A percentile compares a stretch with the other conserved stretches of the same genome.
These are phyloP conservation scores for Brenthis hecate DNA, from an alignment of 2,888 invertebrate genomes.

Conservation along the genomic window DNA sequence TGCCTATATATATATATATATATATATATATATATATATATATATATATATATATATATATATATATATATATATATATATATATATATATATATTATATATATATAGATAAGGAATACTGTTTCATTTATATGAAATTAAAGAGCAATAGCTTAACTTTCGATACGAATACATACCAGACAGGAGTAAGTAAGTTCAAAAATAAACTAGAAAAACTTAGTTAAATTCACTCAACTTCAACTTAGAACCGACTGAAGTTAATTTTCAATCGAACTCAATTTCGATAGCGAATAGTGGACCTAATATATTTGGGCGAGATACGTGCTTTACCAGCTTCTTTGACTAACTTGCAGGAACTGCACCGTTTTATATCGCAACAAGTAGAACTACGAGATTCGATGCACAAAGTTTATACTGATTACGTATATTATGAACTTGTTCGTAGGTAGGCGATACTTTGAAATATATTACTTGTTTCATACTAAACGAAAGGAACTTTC, in stretches of 20 bases:
- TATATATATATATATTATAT: no score
- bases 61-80: no score
- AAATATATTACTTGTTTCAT: slow-evolving; percentile 81
- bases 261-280: slow-evolving; percentile 34
- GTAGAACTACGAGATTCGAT: slow-evolving; percentile 34
- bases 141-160: no score
- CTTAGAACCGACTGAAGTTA: slow-evolving; percentile 23
- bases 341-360: slow-evolving; percentile 31
- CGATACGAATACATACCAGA: background rate
- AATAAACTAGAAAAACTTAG: slow-evolving; percentile 21
- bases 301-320: slow-evolving; percentile 30
- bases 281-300: slow-evolving; percentile 33
- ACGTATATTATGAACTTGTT: slow-evolving; percentile 81
- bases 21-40: no score
- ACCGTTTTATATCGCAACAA: slow-evolving; percentile 28
- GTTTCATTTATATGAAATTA: no score
- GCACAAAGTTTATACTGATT: slow-evolving; percentile 31
- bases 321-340: slow-evolving; percentile 35
- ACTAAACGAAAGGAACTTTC: slow-evolving; percentile 3
- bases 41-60: no score
- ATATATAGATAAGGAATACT: no score
- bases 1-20: no score
- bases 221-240: slow-evolving; percentile 5
- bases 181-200: background rate
- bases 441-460: slow-evolving; percentile 87